These are phyloP conservation scores for Petrophora chlorosata DNA, from an alignment of 2,888 invertebrate genomes.

Conservation along the genomic window DNA sequence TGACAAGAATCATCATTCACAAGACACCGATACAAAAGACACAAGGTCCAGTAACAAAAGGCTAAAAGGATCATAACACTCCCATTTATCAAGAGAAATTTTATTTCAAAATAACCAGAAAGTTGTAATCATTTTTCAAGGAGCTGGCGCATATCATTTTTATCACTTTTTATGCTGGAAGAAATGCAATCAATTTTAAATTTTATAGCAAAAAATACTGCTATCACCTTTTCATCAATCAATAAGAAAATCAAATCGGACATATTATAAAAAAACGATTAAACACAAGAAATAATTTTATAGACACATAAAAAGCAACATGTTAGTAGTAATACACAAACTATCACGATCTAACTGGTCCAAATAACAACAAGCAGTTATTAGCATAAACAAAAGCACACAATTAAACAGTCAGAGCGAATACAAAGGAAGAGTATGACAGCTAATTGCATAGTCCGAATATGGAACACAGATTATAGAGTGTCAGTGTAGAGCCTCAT, in stretches of 20 bases:
- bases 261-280: neutral
- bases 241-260: too few species aligned
- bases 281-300: neutral
- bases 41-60: conserved; percentile 26
- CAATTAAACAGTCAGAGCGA: conserved; percentile 45
- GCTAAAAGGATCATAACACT: conserved; percentile 22
- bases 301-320: neutral
- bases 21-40: conserved; percentile 23
- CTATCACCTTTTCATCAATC: too few species aligned
- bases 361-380: conserved; percentile 29
- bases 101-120: conserved; percentile 21
- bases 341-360: conserved; percentile 12
- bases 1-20: conserved; percentile 30
- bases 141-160: neutral
- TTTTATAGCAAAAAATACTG: too few species aligned
- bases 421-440: conserved; percentile 69
- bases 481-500: conserved; percentile 58
- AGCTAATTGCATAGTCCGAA: conserved; percentile 71
- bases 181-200: conserved; percentile 11
- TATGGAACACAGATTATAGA: conserved; percentile 70
- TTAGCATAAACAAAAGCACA: conserved; percentile 37
- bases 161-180: conserved; percentile 5
- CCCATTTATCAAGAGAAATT: conserved; percentile 27
- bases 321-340: conserved; percentile 1
- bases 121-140: conserved; percentile 20